These are phyloP conservation scores for Lamellibrachia luymesi DNA, from an alignment of 1,140 invertebrate genomes.

Conservation along the genomic window DNA sequence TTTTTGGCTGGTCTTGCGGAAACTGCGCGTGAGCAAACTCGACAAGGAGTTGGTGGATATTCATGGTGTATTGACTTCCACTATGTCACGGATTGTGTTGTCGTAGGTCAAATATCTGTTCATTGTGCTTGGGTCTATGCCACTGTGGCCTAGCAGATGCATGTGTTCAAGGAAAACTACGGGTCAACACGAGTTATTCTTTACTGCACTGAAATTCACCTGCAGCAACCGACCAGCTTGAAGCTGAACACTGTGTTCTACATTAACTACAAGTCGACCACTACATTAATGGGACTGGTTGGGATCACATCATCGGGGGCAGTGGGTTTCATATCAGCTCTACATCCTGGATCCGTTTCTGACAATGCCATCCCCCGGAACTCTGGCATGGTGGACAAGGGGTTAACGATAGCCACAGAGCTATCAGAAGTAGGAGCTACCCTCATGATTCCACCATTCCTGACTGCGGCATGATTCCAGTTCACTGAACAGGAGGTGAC, in stretches of 20 bases:
- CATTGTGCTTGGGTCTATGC: conserved; percentile 14
- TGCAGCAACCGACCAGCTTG: conserved; percentile 7
- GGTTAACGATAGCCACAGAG: background rate
- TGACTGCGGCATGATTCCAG: background rate
- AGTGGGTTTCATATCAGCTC: conserved; percentile 2
- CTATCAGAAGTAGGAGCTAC: background rate
- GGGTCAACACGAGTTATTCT: background rate
- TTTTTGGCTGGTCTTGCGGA: conserved; percentile 26
- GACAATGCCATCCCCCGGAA: conserved; percentile 10
- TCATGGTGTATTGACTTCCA: conserved; percentile 24
- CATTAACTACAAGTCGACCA: conserved; percentile 6
- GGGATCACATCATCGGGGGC: conserved; percentile 16
- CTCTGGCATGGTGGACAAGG: conserved; percentile 14
- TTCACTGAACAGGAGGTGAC: conserved; percentile 9
- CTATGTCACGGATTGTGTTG: conserved; percentile 30
- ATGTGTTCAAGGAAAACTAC: background rate
- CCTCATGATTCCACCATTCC: conserved; percentile 15
- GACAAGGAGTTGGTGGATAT: conserved; percentile 28
- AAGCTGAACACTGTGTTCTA: background rate
- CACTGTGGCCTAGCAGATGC: conserved; percentile 23
- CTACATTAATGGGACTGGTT: conserved; percentile 12
- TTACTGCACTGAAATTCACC: conserved; percentile 10
- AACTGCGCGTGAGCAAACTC: conserved; percentile 20
- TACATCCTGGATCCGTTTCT: conserved; percentile 12
- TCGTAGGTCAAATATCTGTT: conserved; percentile 33